Evolutionary conservation across 2,113 vertebrate genomes (phyloP), one percentile per base, ranked within the genome.

Genomic region (Oceanodroma tethys): DNA sequence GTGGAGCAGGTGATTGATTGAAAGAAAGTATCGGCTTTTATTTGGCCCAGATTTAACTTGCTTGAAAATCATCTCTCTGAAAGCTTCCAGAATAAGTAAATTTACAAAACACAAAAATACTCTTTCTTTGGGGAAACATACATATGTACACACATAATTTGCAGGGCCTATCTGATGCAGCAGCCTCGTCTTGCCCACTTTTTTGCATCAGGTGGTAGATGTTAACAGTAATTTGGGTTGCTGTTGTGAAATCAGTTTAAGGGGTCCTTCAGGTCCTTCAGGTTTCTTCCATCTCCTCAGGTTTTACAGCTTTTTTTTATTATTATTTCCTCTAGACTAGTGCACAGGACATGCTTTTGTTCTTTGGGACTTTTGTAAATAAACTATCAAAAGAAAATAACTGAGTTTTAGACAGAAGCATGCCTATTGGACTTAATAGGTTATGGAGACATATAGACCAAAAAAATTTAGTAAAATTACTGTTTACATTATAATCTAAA

Each of bases 181-280:
- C 9, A 50, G 32, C 8, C 6, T 75, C 8, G 1, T 38, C 36
- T 73, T 3, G 1, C 1, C 7, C 16, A 2, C 6, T 6, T 52
- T 30, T 65, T 65, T 40, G 17, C 16, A 3, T 5, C 58, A 38
- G 32, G 2, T 11, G 40, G 32, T 36, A 40, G 25, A 81, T 30
- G 4, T 53, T 73, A 81, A 58, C 1, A 11, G 12, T 65, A 63
- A 70, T 80, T 90, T 58, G 43, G 30, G 17, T 92, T 75, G 52
- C 45, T 76, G 13, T 53, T 66, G n/a, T 0, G 1, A 73, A 67
- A 88, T 67, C 15, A 40, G 34, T 20, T 78, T 70, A 43, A 87
- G n/a, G 62, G 25, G 21, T 8, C 48, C 52, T 83, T 88, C 42
- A 67, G 48, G 59, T n/a, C n/a, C 84, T n/a, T n/a, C n/a, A n/a